Percentiles rank a stretch among this genome's conserved stretches.
phyloP scores from a whole-genome alignment of 2,797 vertebrate species.

The Nannoperca australis region DNA sequence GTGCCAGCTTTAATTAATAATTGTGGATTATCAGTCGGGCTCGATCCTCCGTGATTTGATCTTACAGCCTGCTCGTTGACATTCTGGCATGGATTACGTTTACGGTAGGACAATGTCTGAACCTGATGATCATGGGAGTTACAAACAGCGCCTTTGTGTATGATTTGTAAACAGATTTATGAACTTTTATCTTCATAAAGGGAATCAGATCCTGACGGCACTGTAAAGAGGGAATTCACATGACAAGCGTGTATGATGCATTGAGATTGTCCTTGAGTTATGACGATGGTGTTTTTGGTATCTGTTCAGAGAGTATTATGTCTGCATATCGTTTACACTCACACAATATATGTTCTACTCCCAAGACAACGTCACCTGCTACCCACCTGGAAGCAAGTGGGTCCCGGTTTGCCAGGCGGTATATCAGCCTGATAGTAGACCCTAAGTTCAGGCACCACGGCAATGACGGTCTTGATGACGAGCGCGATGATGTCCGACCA shows the following conservation, averaged over 20 bases:
- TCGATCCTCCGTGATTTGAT: neutral
- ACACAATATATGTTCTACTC: too few relatives aligned
- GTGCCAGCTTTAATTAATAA: neutral
- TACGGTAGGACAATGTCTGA: too few relatives aligned
- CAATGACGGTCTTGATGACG: constrained; percentile 97
- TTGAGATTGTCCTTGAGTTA: neutral
- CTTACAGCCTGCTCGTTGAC: neutral
- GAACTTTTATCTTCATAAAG: neutral
- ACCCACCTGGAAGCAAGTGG: constrained; percentile 95
- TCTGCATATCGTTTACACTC: neutral
- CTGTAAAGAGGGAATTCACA: neutral
- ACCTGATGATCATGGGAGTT: neutral
- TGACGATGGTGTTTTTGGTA: neutral
- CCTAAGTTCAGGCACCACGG: constrained; percentile 94
- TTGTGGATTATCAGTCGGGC: neutral
- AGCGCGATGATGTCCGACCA: constrained; percentile 98
- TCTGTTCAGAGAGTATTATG: too few relatives aligned
- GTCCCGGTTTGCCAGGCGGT: constrained; percentile 93
- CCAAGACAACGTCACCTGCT: neutral
- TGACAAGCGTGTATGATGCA: neutral
- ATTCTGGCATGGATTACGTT: constrained; percentile 1
- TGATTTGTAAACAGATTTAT: neutral
- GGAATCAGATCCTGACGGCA: neutral
- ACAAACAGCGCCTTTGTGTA: too few relatives aligned
- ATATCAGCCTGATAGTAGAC: constrained; percentile 96